These are phyloP conservation scores for Antrozous pallidus DNA, from an alignment of 2,797 vertebrate species.

Conservation along the genomic window DNA sequence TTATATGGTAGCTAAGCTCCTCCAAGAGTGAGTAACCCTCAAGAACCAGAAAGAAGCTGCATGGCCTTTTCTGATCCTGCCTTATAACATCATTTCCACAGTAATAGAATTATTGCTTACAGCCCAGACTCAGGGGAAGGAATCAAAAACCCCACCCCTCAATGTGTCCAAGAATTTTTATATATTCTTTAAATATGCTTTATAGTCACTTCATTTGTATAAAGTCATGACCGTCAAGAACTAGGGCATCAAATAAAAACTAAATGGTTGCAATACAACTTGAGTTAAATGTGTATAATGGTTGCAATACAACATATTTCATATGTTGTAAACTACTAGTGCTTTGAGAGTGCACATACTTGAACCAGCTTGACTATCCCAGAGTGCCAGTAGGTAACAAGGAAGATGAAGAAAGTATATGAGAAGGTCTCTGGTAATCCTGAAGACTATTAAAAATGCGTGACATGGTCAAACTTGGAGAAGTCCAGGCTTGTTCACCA, in stretches of 20 bases:
- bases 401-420: not conserved
- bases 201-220: not conserved
- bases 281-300: not conserved
- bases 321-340: not conserved
- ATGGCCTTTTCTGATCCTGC: not conserved
- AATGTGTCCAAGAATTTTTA: not conserved
- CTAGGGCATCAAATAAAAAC: not conserved
- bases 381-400: not conserved
- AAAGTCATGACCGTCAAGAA: conserved; percentile 6
- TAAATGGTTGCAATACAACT: not conserved
- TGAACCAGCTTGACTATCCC: not conserved
- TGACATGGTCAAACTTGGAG: not conserved
- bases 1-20: no score
- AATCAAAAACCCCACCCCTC: not conserved
- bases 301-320: not conserved
- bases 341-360: not conserved
- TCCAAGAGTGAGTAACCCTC: not conserved
- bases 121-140: not conserved
- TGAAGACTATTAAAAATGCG: not conserved
- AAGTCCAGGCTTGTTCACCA: not conserved
- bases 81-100: not conserved
- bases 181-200: not conserved
- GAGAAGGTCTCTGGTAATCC: not conserved
- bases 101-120: not conserved
- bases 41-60: not conserved